Conservation (phyloP, 2,888 invertebrate genomes). For the Epistrophe grossulariae region DNA sequence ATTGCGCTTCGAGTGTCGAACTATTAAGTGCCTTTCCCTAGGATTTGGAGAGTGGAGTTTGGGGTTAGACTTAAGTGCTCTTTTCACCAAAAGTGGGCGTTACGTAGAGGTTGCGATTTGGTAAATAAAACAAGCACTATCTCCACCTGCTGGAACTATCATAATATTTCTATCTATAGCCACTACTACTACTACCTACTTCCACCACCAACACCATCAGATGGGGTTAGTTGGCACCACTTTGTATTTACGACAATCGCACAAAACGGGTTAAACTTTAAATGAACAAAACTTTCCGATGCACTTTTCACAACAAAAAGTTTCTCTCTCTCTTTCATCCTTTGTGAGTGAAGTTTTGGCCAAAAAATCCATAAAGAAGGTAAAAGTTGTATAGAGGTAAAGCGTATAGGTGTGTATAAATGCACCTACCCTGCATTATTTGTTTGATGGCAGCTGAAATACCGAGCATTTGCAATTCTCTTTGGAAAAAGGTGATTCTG, state of each 20-base stretch:
- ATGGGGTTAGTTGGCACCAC: constrained; percentile 54
- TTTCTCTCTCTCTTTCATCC: constrained; percentile 10
- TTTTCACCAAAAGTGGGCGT: constrained; percentile 53
- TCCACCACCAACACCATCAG: background rate
- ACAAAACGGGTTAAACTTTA: constrained; percentile 72
- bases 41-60: background rate
- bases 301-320: constrained; percentile 66
- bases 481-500: constrained; percentile 62
- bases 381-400: constrained; percentile 44
- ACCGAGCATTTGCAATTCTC: constrained; percentile 51
- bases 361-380: constrained; percentile 69
- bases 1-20: constrained; percentile 65
- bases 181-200: background rate
- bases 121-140: constrained; percentile 51
- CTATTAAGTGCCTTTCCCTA: constrained; percentile 58
- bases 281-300: constrained; percentile 73
- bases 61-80: constrained; percentile 57
- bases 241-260: constrained; percentile 76
- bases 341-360: constrained; percentile 44
- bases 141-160: constrained; percentile 35
- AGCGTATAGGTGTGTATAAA: background rate
- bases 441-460: constrained; percentile 66
- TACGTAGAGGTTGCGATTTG: constrained; percentile 39
- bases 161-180: constrained; percentile 26
- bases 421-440: background rate